A percentile compares a stretch with the other conserved stretches of the same genome.
phyloP scores from a whole-genome alignment of 2,113 vertebrate species.

The Rhipidura dahli region DNA sequence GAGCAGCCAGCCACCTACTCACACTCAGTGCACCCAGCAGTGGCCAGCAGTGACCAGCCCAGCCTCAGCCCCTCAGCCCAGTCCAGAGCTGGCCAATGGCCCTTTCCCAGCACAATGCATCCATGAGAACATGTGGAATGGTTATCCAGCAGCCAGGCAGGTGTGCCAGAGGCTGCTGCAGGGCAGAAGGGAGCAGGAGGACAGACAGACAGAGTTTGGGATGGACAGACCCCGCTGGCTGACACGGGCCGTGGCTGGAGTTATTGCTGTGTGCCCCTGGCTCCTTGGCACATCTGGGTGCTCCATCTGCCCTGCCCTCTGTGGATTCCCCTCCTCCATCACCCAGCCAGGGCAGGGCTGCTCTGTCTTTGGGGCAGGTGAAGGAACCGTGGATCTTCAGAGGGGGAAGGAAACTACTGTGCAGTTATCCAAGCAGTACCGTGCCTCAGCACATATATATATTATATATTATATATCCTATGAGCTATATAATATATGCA shows the following conservation, averaged over 20 bases:
- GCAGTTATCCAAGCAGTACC: background rate
- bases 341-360: background rate
- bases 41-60: background rate
- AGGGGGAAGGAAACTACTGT: background rate
- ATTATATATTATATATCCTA: background rate
- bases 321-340: background rate
- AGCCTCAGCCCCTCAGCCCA: background rate
- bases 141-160: background rate
- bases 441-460: background rate
- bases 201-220: background rate
- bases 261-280: constrained; percentile 49
- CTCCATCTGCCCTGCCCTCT: background rate
- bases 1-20: background rate
- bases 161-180: background rate
- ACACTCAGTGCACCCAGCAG: background rate
- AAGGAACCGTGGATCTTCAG: background rate
- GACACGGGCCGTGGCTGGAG: background rate
- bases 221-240: background rate
- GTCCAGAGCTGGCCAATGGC: background rate
- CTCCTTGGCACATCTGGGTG: background rate
- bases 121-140: background rate
- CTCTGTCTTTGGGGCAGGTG: background rate
- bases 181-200: background rate
- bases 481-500: constrained; percentile 20
- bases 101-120: background rate